Conservation (phyloP, 2,888 invertebrate genomes). For the Platypus cylindrus region DNA sequence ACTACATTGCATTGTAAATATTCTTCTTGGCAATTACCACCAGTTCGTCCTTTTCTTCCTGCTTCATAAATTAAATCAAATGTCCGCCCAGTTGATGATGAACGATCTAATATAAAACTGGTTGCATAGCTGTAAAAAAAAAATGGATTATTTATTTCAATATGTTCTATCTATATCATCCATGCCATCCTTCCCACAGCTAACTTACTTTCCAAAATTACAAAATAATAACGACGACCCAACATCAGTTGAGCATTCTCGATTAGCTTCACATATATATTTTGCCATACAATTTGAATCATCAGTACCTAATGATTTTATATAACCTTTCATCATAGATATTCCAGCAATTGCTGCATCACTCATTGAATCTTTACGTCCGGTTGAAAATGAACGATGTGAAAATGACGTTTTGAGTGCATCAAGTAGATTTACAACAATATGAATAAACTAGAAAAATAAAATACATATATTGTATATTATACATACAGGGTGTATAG, state of each 20-base stretch:
- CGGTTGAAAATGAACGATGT: constrained; percentile 72
- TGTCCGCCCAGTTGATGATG: constrained; percentile 52
- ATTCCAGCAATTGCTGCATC: constrained; percentile 82
- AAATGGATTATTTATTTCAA: too few relatives aligned
- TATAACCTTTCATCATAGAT: constrained; percentile 80
- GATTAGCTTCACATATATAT: constrained; percentile 81
- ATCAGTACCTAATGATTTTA: constrained; percentile 61
- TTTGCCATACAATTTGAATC: constrained; percentile 78
- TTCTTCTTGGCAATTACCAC: constrained; percentile 72
- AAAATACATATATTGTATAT: too few relatives aligned
- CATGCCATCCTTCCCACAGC: constrained; percentile 4
- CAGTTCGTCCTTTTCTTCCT: constrained; percentile 71
- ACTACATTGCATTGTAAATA: constrained; percentile 84
- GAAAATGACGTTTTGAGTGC: constrained; percentile 88
- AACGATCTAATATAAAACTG: constrained; percentile 70
- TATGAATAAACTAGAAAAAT: constrained; percentile 69
- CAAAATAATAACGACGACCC: constrained; percentile 79
- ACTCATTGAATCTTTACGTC: constrained; percentile 78
- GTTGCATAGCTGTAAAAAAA: constrained; percentile 60
- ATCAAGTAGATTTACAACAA: constrained; percentile 81
- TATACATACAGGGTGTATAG: too few relatives aligned
- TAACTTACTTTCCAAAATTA: constrained; percentile 75
- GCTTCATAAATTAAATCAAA: constrained; percentile 78
- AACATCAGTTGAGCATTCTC: constrained; percentile 70
- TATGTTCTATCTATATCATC: too few relatives aligned